Evolutionary conservation across 2,797 vertebrate genomes (phyloP).

Genomic region (Poeciliopsis infans): DNA sequence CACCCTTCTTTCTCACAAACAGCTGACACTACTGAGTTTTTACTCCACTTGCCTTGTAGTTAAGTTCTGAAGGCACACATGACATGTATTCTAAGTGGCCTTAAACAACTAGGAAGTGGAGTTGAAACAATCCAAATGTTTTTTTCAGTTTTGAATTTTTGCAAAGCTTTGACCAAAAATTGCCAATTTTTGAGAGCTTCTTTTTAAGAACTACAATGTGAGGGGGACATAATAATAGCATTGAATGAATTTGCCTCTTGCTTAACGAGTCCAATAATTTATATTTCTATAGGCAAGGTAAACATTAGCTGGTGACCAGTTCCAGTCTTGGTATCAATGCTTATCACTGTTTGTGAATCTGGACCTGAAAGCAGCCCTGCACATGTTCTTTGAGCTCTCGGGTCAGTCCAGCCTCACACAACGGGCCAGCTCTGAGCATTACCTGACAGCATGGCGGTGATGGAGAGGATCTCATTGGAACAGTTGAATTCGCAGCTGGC

Average conservation of each 20-base stretch:
- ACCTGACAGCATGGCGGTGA: slow-evolving; percentile 99
- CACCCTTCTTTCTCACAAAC: slow-evolving; percentile 45
- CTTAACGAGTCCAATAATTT: background rate
- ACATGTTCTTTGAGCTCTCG: slow-evolving; percentile 24
- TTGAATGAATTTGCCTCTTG: background rate
- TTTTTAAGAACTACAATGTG: background rate
- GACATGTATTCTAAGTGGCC: slow-evolving; percentile 26
- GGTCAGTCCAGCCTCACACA: slow-evolving; percentile 25
- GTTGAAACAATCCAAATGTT: background rate
- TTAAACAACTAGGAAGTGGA: slow-evolving; percentile 1
- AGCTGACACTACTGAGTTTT: slow-evolving; percentile 66
- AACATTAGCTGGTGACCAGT: background rate
- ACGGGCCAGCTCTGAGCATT: slow-evolving; percentile 81
- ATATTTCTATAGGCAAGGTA: background rate
- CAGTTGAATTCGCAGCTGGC: slow-evolving; percentile 99
- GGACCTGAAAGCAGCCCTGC: slow-evolving; percentile 14
- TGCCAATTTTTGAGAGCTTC: background rate
- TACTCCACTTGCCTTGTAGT: slow-evolving; percentile 45
- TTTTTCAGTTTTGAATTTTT: background rate
- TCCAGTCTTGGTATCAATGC: background rate
- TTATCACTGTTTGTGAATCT: background rate
- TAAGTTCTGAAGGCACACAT: slow-evolving; percentile 35
- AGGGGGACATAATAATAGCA: background rate
- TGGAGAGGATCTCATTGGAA: slow-evolving; percentile 98
- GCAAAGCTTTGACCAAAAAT: background rate